Base-by-base conservation (phyloP, 2,113 vertebrate species). In the Quiscalus mexicanus region DNA sequence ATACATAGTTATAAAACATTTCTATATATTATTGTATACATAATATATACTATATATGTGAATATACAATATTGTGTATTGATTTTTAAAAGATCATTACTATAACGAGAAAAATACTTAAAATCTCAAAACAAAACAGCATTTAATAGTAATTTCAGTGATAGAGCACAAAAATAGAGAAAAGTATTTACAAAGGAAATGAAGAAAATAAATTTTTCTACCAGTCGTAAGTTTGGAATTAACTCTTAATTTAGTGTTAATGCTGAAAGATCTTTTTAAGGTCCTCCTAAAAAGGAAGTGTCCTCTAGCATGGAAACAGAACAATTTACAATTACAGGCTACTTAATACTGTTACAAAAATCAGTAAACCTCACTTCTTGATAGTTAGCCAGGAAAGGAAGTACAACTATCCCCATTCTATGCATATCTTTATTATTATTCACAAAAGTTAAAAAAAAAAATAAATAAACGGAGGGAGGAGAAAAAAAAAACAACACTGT, bases 401-500 rank as follows among this genome's bases (percentile, higher is more conserved):
- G 6, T 35, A 23, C 5, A 78, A 4, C 2, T 22, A 37, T 45
- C 4, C 2, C 2, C 3, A 42, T 79, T 69, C 55, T 74, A 27
- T n/a, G 3, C 1, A 5, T 30, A 27, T 35, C 9, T 67, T 58
- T 55, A 42, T 9, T 60, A 22, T 37, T 56, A 42, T 45, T 49
- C 45, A 73, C 6, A 33, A 65, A 55, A 52, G 5, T 33, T 50
- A 12, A 27, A 31, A 31, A 31, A 55, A 13, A 13, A 15, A 5
- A 1, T 44, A 2, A 8, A 22, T 23, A 47, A 47, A 47, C 4
- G 3, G 0, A 2, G 2, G 12, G 21, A 15, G 4, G 21, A 22
- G 13, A 11, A 2, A 30, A n/a, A 44, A 42, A 33, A 0, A 7
- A 2, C 1, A 20, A 9, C 25, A 18, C 3, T 53, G 5, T n/a